These are phyloP conservation scores for Akabosia matsudoensis DNA, from an alignment of 1,140 invertebrate genomes.

Conservation along the genomic window DNA sequence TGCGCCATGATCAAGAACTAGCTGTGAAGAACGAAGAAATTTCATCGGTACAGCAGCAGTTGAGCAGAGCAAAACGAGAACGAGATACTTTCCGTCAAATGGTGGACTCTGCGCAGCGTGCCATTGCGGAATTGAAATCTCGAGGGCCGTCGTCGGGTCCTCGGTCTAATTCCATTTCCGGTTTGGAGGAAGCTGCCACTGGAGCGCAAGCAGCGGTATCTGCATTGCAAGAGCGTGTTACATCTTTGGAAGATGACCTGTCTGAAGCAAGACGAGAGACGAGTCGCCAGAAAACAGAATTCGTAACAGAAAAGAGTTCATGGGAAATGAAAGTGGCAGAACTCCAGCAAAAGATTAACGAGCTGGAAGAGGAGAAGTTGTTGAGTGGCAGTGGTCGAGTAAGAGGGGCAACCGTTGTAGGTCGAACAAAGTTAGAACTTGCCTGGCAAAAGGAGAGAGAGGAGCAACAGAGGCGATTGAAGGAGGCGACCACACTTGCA, in stretches of 20 bases:
- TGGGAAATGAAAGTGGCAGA: slow-evolving; percentile 85
- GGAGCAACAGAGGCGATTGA: slow-evolving; percentile 82
- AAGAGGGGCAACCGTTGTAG: slow-evolving; percentile 75
- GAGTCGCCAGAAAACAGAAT: slow-evolving; percentile 81
- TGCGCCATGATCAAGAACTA: slow-evolving; percentile 83
- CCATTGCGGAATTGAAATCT: slow-evolving; percentile 69
- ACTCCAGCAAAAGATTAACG: slow-evolving; percentile 85
- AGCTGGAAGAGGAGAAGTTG: slow-evolving; percentile 80
- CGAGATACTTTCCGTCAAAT: slow-evolving; percentile 87
- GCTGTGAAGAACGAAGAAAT: slow-evolving; percentile 81
- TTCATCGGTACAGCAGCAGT: slow-evolving; percentile 74
- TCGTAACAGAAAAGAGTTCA: slow-evolving; percentile 80
- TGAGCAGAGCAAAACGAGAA: slow-evolving; percentile 77
- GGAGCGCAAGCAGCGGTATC: slow-evolving; percentile 55
- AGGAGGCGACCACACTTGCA: slow-evolving; percentile 86
- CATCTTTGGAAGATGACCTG: slow-evolving; percentile 81
- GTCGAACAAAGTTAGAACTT: slow-evolving; percentile 83
- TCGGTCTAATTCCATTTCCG: slow-evolving; percentile 28
- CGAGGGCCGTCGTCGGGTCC: slow-evolving; percentile 21
- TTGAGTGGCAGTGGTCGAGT: slow-evolving; percentile 62
- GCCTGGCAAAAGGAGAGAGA: slow-evolving; percentile 94
- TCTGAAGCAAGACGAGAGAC: slow-evolving; percentile 75
- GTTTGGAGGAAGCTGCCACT: slow-evolving; percentile 51
- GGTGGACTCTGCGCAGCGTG: slow-evolving; percentile 78
- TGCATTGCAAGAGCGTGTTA: slow-evolving; percentile 74